phyloP scores from a whole-genome alignment of 1,140 invertebrate species.

The Cyclargus thomasi region DNA sequence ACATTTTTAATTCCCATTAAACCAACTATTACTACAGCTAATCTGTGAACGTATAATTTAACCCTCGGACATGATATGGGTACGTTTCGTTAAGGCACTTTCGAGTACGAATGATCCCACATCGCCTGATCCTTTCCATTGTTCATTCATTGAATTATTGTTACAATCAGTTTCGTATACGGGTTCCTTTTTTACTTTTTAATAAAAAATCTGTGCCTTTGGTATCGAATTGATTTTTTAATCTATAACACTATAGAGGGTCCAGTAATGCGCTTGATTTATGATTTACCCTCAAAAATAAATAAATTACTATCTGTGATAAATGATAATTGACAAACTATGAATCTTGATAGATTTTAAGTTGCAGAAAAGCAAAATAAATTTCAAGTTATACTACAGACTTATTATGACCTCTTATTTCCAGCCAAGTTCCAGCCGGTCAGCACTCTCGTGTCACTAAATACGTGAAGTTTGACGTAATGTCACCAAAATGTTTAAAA shows the following conservation, averaged over 20 bases:
- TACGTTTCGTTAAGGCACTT: not conserved
- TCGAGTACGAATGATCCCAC: conserved; percentile 10
- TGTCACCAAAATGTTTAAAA: too few relatives aligned
- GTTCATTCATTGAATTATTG: conserved; percentile 12
- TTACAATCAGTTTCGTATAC: not conserved
- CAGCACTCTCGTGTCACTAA: too few relatives aligned
- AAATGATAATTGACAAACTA: too few relatives aligned
- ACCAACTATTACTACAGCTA: not conserved
- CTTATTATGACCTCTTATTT: too few relatives aligned
- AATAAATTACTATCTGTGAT: not conserved
- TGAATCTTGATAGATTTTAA: too few relatives aligned
- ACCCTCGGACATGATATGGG: not conserved
- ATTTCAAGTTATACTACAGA: too few relatives aligned
- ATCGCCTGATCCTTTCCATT: not conserved
- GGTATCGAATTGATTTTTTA: not conserved
- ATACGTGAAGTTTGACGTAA: too few relatives aligned
- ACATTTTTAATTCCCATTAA: not conserved
- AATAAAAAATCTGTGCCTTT: not conserved
- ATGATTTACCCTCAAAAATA: not conserved
- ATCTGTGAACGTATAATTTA: not conserved
- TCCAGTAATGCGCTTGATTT: not conserved
- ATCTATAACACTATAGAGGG: not conserved
- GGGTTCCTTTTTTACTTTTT: not conserved
- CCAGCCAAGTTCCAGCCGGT: too few relatives aligned
- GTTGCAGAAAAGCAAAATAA: too few relatives aligned